Base-by-base conservation (phyloP, 2,113 vertebrate species). In the Eublepharis macularius region DNA sequence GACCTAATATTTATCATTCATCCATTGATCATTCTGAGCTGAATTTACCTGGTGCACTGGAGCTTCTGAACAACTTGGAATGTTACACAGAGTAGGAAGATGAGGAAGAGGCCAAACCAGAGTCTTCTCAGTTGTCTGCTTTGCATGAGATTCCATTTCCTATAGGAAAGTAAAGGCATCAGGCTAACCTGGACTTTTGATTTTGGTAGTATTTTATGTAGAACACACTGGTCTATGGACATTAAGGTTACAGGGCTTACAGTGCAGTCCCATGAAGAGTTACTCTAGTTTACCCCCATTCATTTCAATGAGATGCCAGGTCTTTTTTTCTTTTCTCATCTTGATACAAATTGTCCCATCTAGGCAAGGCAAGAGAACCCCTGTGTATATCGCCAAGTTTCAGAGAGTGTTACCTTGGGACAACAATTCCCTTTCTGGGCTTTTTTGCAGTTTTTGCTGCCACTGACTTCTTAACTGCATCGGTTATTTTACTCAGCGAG, bases 71-170 rank as follows among this genome's bases (percentile, higher is more conserved):
- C 0, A 1, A 92, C 69, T 68, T 94, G 94, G 60, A 95, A 81
- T 0, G 12, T 81, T 65, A 94, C 39, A 82, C 93, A 65, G 76
- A 94, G 81, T 57, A 95, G 51, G 82, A 92, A 2, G 76, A 95
- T 86, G 82, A 95, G 87, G 69, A 88, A 90, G 86, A 95, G 92
- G 87, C 82, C 86, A 65, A 92, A 66, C 94, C 93, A 94, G 87
- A 94, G 84, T 36, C 60, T 80, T 17, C 90, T 83, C 60, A 90
- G 79, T 41, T 94, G 94, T 68, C 88, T 91, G 78, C 90, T 93
- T 86, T 77, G 89, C 68, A 90, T 43, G 16, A 89, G 74, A 1
- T 86, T 94, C 80, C 94, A 8, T 75, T 91, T 94, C 84, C 94
- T 94, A 81, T 45, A 86, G 84, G 84, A 70, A 70, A 36, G 19